These are phyloP conservation scores for Zaprionus gabonicus DNA, from an alignment of 1,140 invertebrate species.

Conservation along the genomic window DNA sequence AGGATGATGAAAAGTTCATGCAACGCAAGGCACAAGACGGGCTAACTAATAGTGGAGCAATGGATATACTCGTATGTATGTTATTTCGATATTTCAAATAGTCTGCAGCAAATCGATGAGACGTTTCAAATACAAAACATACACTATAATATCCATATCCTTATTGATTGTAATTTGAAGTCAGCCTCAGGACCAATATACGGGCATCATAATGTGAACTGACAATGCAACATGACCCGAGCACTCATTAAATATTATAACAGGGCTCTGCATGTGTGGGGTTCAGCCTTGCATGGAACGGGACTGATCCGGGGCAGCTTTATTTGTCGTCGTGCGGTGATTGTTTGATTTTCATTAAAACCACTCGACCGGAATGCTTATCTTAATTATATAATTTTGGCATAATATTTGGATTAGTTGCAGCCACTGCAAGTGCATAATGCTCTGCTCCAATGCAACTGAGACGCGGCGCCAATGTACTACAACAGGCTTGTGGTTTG, in stretches of 20 bases:
- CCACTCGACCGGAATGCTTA: slow-evolving; percentile 67
- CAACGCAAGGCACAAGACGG: slow-evolving; percentile 6
- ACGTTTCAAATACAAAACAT: neutral
- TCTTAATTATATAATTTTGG: slow-evolving; percentile 79
- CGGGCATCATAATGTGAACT: slow-evolving; percentile 42
- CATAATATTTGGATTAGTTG: slow-evolving; percentile 72
- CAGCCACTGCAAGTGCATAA: slow-evolving; percentile 48
- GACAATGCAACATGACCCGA: slow-evolving; percentile 5
- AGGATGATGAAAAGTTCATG: slow-evolving; percentile 1
- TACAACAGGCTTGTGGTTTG: slow-evolving; percentile 53
- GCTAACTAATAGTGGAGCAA: neutral
- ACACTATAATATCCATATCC: neutral
- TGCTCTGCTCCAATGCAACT: neutral
- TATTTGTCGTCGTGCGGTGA: slow-evolving; percentile 37
- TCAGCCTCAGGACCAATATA: neutral
- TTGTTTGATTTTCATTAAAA: slow-evolving; percentile 81
- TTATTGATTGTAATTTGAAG: neutral
- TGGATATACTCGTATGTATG: neutral
- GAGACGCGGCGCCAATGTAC: slow-evolving; percentile 43
- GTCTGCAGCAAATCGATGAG: no score
- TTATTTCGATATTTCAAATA: neutral
- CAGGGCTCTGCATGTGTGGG: neutral
- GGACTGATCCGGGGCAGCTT: neutral
- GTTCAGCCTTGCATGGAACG: neutral
- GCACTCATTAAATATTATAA: slow-evolving; percentile 65